These are phyloP conservation scores for Ligdia adustata DNA, from an alignment of 2,888 invertebrate species.

Conservation along the genomic window DNA sequence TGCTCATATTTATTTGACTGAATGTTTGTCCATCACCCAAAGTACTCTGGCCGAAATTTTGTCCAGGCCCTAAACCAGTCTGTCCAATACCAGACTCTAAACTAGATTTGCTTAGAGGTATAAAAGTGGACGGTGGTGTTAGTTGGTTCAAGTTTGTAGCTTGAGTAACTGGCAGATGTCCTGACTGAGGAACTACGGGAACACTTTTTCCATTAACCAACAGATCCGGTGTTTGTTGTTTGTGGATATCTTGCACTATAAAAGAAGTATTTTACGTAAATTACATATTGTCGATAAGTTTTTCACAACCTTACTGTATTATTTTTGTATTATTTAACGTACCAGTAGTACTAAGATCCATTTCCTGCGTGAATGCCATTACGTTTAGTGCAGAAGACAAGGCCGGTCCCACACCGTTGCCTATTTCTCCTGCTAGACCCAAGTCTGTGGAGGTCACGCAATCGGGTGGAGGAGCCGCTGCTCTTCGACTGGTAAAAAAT, in stretches of 20 bases:
- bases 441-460: slow-evolving; percentile 55
- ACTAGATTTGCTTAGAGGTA: slow-evolving; percentile 26
- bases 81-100: slow-evolving; percentile 20
- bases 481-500: slow-evolving; percentile 41
- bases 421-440: slow-evolving; percentile 65
- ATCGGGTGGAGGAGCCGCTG: slow-evolving; percentile 67
- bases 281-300: too few relatives aligned
- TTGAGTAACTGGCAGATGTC: slow-evolving; percentile 20
- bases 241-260: slow-evolving; percentile 43
- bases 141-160: slow-evolving; percentile 45
- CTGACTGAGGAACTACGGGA: slow-evolving; percentile 29
- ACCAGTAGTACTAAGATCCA: slow-evolving; percentile 79
- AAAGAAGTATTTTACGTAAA: not conserved
- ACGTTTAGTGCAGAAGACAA: slow-evolving; percentile 91
- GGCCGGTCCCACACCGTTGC: slow-evolving; percentile 80
- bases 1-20: not conserved
- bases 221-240: slow-evolving; percentile 67
- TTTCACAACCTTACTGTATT: not conserved
- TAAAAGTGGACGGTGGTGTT: slow-evolving; percentile 35
- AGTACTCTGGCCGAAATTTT: slow-evolving; percentile 1
- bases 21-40: not conserved
- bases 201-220: slow-evolving; percentile 61
- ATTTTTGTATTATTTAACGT: slow-evolving; percentile 1
- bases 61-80: not conserved
- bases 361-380: slow-evolving; percentile 91